phyloP scores from a whole-genome alignment of 2,888 invertebrate genomes.

The Polylopha cassiicola region DNA sequence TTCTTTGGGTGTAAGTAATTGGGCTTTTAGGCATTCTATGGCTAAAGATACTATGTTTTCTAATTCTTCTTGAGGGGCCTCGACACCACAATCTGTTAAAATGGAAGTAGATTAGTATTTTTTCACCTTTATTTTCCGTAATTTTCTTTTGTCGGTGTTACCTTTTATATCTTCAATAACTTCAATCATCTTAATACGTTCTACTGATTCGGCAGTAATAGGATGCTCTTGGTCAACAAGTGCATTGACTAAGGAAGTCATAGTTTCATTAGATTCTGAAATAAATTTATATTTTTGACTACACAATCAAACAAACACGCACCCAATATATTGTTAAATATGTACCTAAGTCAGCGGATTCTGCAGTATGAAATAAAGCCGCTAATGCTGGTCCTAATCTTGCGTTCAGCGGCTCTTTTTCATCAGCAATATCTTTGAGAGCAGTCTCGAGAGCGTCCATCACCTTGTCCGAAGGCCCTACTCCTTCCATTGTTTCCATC shows the following conservation, averaged over 20 bases:
- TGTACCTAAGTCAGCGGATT: slow-evolving; percentile 42
- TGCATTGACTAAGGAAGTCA: slow-evolving; percentile 59
- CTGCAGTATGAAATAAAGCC: slow-evolving; percentile 48
- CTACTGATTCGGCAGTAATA: slow-evolving; percentile 41
- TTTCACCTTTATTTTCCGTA: background rate
- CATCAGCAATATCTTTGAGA: slow-evolving; percentile 42
- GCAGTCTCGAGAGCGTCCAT: slow-evolving; percentile 52
- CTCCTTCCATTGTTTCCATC: slow-evolving; percentile 53
- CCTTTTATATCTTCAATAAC: slow-evolving; percentile 58
- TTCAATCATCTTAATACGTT: slow-evolving; percentile 37
- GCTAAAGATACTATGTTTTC: slow-evolving; percentile 39
- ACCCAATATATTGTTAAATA: background rate
- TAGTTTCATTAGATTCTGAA: slow-evolving; percentile 56
- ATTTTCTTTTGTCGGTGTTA: slow-evolving; percentile 22
- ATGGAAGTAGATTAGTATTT: background rate
- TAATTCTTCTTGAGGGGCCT: slow-evolving; percentile 40
- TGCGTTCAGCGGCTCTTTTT: slow-evolving; percentile 34
- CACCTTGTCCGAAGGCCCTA: slow-evolving; percentile 32
- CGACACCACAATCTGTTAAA: slow-evolving; percentile 51
- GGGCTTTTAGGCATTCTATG: slow-evolving; percentile 51
- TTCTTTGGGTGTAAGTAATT: slow-evolving; percentile 46
- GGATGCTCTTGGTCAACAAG: slow-evolving; percentile 46
- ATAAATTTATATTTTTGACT: slow-evolving; percentile 12
- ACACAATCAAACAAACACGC: background rate
- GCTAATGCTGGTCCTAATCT: slow-evolving; percentile 58